Conservation (phyloP, 53 echinoderm and acorn worm species). For the Paelopatides confundens region DNA sequence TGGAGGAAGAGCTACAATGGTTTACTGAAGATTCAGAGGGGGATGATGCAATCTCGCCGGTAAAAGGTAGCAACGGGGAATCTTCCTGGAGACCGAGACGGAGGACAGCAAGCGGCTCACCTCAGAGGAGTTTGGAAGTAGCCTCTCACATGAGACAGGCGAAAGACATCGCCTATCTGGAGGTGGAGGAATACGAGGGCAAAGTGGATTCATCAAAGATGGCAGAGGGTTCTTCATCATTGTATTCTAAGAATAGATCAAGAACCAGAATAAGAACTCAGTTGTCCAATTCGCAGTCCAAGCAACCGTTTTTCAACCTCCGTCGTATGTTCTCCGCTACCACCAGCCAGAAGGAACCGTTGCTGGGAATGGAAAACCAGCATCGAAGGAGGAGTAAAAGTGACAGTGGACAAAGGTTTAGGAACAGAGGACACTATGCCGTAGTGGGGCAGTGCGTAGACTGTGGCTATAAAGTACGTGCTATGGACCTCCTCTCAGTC, state of each 20-base stretch:
- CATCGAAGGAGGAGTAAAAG: constrained; percentile 8
- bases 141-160: constrained; percentile 43
- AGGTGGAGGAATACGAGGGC: neutral
- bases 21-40: neutral
- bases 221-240: neutral
- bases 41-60: neutral
- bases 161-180: constrained; percentile 45
- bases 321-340: constrained; percentile 5
- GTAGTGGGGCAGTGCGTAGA: constrained; percentile 35
- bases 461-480: constrained; percentile 34
- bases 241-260: neutral
- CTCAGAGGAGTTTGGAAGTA: constrained; percentile 24
- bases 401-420: neutral
- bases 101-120: neutral
- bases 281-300: neutral
- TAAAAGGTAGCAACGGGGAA: neutral
- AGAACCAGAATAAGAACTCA: constrained; percentile 30
- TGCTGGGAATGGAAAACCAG: neutral
- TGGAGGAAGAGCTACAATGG: neutral
- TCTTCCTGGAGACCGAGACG: neutral
- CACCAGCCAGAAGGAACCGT: neutral
- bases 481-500: constrained; percentile 37
- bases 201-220: neutral
- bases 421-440: constrained; percentile 29
- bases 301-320: constrained; percentile 4